Evolutionary conservation across 2,113 vertebrate species (phyloP).

Genomic region (Fregata magnificens): DNA sequence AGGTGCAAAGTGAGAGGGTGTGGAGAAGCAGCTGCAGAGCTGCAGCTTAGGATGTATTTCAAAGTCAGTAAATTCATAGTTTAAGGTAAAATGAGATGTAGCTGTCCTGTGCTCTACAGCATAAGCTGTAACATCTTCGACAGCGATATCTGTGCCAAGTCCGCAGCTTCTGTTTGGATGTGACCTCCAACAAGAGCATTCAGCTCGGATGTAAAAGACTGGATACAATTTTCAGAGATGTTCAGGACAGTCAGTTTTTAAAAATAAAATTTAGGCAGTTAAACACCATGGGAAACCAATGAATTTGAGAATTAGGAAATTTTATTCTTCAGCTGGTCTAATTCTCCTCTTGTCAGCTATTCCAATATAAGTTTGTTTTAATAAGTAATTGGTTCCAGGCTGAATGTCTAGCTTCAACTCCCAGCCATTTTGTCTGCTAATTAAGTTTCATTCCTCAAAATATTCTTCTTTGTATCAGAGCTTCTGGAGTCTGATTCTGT

Average conservation of each 20-base stretch:
- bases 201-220: not conserved
- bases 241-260: not conserved
- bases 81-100: not conserved
- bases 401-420: not conserved
- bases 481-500: not conserved
- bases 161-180: not conserved
- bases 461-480: not conserved
- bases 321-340: not conserved
- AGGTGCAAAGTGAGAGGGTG: not conserved
- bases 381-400: not conserved
- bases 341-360: not conserved
- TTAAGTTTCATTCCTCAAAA: not conserved
- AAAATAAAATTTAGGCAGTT: not conserved
- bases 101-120: not conserved
- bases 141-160: not conserved
- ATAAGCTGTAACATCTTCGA: not conserved
- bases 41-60: not conserved
- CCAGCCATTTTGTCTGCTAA: not conserved
- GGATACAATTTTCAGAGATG: not conserved
- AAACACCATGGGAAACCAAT: not conserved
- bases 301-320: not conserved
- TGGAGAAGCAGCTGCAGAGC: not conserved
- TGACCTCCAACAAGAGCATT: not conserved
- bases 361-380: not conserved
- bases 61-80: not conserved